phyloP scores from a whole-genome alignment of 2,888 invertebrate species.

The Epiblema foenella region DNA sequence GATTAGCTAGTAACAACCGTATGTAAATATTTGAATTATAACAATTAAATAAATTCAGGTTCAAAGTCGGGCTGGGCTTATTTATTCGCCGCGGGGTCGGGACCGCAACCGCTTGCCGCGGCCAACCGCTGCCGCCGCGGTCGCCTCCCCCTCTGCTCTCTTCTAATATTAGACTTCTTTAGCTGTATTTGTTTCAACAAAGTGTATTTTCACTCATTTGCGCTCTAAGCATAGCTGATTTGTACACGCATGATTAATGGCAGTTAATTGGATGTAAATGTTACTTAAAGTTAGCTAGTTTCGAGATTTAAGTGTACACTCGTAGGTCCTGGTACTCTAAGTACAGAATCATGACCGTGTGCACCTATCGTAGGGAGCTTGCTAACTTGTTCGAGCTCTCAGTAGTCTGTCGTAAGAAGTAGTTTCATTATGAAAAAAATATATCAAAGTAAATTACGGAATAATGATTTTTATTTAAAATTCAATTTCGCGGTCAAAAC shows the following conservation, averaged over 20 bases:
- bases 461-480: conserved; percentile 4
- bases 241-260: neutral
- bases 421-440: neutral
- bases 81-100: conserved; percentile 46
- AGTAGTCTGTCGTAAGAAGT: neutral
- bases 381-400: too few species aligned
- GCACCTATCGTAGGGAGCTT: too few species aligned
- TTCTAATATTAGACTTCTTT: conserved; percentile 51
- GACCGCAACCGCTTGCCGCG: conserved; percentile 43
- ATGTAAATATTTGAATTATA: conserved; percentile 36
- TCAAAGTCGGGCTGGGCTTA: conserved; percentile 39
- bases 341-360: neutral
- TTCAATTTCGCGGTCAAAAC: conserved; percentile 36
- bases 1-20: neutral
- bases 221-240: neutral
- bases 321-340: neutral
- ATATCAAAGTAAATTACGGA: neutral
- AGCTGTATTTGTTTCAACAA: conserved; percentile 56
- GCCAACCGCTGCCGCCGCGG: conserved; percentile 26
- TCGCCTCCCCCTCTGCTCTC: conserved; percentile 43
- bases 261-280: neutral
- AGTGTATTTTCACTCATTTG: conserved; percentile 18
- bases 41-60: conserved; percentile 43
- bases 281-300: neutral
- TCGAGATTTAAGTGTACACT: neutral